Conservation (phyloP, 2,113 vertebrate species). For the Hippopotamus amphibius region DNA sequence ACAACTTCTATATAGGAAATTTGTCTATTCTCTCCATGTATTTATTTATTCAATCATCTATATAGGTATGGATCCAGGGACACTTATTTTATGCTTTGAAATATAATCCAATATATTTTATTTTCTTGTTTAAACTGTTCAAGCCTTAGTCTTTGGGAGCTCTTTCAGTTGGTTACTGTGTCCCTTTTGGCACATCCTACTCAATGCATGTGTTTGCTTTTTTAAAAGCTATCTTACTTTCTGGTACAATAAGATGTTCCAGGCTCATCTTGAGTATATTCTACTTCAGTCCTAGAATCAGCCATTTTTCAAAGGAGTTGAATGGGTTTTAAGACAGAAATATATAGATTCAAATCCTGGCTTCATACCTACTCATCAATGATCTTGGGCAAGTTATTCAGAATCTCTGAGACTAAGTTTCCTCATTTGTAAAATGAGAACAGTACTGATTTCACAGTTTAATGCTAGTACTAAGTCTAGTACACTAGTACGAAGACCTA, state of each 20-base stretch:
- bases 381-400: slow-evolving; percentile 12
- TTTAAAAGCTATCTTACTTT: background rate
- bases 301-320: background rate
- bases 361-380: background rate
- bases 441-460: background rate
- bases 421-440: slow-evolving; percentile 7
- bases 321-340: background rate
- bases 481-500: background rate
- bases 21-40: background rate
- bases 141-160: background rate
- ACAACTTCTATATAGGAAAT: background rate
- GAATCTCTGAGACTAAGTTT: background rate
- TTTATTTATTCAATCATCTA: background rate
- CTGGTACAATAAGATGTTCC: background rate
- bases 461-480: background rate
- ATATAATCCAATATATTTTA: background rate
- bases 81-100: background rate
- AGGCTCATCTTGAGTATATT: background rate
- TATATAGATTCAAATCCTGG: background rate
- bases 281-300: background rate
- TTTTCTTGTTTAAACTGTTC: background rate
- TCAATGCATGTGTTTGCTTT: background rate
- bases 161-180: background rate
- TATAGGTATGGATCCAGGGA: background rate
- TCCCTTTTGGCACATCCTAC: background rate